Evolutionary conservation across 2,888 invertebrate species (phyloP), one percentile per base, ranked within the genome.

Genomic region (Drosophila formosana): DNA sequence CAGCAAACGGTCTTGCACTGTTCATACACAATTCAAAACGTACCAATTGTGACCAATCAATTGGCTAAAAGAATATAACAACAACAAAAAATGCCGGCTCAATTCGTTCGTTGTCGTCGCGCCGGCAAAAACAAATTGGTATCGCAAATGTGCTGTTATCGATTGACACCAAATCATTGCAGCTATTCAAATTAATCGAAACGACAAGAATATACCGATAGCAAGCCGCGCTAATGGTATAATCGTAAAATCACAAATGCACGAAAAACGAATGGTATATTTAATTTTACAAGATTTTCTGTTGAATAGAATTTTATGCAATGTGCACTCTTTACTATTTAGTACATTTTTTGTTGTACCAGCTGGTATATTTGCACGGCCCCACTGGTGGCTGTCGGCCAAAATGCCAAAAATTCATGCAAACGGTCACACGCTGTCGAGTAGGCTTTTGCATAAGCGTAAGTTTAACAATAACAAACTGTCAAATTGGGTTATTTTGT

Each of bases 381-480:
- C 37, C 37, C 37, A 37, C 37, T 11, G 4, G 11, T 4, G 5
- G 7, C 1, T 11, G 4, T 37, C 9, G 5, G 7, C 1, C 45
- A n/a, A 45, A 9, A 30, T 53, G 51, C 43, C 34, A 32, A 41
- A 37, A 25, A 43, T 46, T 55, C 57, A 55, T 63, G 55, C 49
- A 2, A 4, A 11, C 39, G 8, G 5, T 61, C 41, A 64, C 58
- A 62, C 18, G 18, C 65, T 69, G 56, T 73, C 73, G 49, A 47
- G 46, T 26, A 56, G 77, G 62, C 69, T 72, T 75, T 75, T 75
- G 75, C 75, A 77, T 76, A 76, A 76, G 76, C 73, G 86, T 86
- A 76, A 82, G 82, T 82, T 81, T 57, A 66, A 77, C 70, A 86
- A 82, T 73, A 82, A 85, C 78, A 73, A 58, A 41, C 18, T 41